Percentiles rank a stretch among this genome's conserved stretches.
phyloP scores from a whole-genome alignment of 2,797 vertebrate genomes.

The Brachymystax lenok region DNA sequence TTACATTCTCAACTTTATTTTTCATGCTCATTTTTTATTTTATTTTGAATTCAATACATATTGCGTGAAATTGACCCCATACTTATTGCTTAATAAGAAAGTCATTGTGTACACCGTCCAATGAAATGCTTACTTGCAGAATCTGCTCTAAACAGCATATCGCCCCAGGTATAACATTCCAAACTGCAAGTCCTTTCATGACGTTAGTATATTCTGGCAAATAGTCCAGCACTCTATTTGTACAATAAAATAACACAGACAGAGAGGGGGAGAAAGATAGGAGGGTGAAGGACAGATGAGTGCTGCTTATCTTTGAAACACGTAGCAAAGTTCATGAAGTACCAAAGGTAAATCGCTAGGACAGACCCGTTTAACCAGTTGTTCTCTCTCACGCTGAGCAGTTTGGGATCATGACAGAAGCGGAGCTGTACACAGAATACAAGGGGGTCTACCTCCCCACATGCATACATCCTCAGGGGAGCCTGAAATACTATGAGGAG shows the following conservation, averaged over 20 bases:
- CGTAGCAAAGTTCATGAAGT: neutral
- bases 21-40: too few relatives aligned
- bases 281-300: neutral
- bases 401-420: slow-evolving; percentile 62
- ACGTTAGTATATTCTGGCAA: neutral
- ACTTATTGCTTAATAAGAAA: too few relatives aligned
- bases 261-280: neutral
- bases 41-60: too few relatives aligned
- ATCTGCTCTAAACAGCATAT: neutral
- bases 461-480: slow-evolving; percentile 24
- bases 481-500: slow-evolving; percentile 62
- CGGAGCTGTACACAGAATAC: slow-evolving; percentile 61
- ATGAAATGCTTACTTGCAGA: too few relatives aligned
- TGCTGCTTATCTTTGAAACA: neutral
- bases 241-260: neutral
- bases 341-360: neutral
- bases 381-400: neutral
- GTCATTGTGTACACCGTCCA: too few relatives aligned
- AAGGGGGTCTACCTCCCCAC: slow-evolving; percentile 62
- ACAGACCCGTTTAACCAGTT: neutral
- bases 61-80: too few relatives aligned
- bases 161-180: neutral
- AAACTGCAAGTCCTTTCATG: neutral
- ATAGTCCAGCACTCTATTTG: neutral
- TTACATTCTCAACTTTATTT: too few relatives aligned